A percentile compares a stretch with the other conserved stretches of the same genome.
Evolutionary conservation across 2,113 vertebrate species (phyloP).

Genomic region (Pollachius pollachius): DNA sequence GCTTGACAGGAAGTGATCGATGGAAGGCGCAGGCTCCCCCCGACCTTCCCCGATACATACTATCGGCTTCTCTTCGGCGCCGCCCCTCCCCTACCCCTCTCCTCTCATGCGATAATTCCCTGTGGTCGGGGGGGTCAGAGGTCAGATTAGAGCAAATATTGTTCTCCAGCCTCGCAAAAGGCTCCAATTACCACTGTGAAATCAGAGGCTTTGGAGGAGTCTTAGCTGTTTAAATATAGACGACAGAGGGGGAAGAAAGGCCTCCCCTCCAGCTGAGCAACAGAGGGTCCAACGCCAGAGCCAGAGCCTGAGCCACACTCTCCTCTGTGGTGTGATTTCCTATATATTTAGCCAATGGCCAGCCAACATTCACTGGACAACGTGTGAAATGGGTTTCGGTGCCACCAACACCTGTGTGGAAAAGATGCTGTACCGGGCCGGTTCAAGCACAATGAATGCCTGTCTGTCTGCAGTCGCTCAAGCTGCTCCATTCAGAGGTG

Average conservation of each 20-base stretch:
- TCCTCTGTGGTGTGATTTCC: slow-evolving; percentile 15
- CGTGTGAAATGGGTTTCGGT: slow-evolving; percentile 25
- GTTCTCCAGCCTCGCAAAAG: slow-evolving; percentile 52
- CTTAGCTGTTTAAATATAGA: slow-evolving; percentile 51
- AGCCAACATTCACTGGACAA: background rate
- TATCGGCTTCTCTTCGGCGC: slow-evolving; percentile 15
- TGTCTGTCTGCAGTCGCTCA: slow-evolving; percentile 26
- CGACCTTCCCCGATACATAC: slow-evolving; percentile 38
- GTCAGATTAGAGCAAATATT: slow-evolving; percentile 56
- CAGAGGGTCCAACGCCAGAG: background rate
- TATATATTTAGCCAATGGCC: slow-evolving; percentile 43
- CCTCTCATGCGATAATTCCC: slow-evolving; percentile 50
- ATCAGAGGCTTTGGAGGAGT: slow-evolving; percentile 48
- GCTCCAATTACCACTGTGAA: slow-evolving; percentile 63
- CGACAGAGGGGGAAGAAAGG: slow-evolving; percentile 4
- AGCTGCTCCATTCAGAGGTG: slow-evolving; percentile 46
- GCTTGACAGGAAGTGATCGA: slow-evolving; percentile 46
- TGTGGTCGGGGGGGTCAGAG: slow-evolving; percentile 55
- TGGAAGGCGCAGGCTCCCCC: slow-evolving; percentile 30
- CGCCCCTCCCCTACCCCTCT: slow-evolving; percentile 30
- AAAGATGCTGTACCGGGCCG: slow-evolving; percentile 33
- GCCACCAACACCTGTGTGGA: slow-evolving; percentile 51
- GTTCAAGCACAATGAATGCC: slow-evolving; percentile 33
- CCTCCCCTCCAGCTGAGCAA: background rate
- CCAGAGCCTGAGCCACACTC: slow-evolving; percentile 32